Base-by-base conservation (phyloP, 37 sponge, comb jelly and placozoan species). In the Corticium candelabrum region DNA sequence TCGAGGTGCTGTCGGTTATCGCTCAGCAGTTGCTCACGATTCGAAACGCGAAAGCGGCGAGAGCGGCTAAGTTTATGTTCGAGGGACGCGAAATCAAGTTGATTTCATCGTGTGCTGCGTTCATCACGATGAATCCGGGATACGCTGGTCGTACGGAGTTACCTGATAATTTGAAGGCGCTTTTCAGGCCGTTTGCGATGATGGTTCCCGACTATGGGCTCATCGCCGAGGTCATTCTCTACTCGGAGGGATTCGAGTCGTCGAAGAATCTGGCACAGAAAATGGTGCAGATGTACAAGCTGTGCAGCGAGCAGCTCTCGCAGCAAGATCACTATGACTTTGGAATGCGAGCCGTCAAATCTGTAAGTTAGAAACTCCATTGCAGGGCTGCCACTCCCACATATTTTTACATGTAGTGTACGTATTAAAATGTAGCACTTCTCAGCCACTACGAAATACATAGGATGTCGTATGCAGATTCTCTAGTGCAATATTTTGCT, bases 91-190 rank as follows among this genome's bases (percentile, higher is more conserved):
- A 97, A 84, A 91, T 97, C 76, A 97, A 97, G 77, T 81, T 97
- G 74, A 83, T 87, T 5, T 76, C 77, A 29, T 92, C 92, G 1
- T 97, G 99, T 81, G 87, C 99, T 7, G 87, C 82, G n/a, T 97
- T 97, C 84, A 84, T 97, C 82, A 97, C 99, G 40, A 97, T 97
- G 99, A 97, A 97, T 72, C 99, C 99, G 32, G 99, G 99, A 41
- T 97, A 97, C 77, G 99, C 99, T 40, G 99, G 99, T 5, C 81
- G 99, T 27, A 97, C 99, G 40, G 99, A 97, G 75, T 83, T 97
- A 37, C 99, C 99, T 29, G 99, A 97, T 74, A 97, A 97, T 67
- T 81, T 97, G 74, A 97, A 97, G 81, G 94, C 99, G 4, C 89
- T 97, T 40, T 97, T 97, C 85, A 73, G 99, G 83, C 99, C 99